These are phyloP conservation scores for Picus viridis DNA, from an alignment of 2,797 vertebrate species.

Conservation along the genomic window DNA sequence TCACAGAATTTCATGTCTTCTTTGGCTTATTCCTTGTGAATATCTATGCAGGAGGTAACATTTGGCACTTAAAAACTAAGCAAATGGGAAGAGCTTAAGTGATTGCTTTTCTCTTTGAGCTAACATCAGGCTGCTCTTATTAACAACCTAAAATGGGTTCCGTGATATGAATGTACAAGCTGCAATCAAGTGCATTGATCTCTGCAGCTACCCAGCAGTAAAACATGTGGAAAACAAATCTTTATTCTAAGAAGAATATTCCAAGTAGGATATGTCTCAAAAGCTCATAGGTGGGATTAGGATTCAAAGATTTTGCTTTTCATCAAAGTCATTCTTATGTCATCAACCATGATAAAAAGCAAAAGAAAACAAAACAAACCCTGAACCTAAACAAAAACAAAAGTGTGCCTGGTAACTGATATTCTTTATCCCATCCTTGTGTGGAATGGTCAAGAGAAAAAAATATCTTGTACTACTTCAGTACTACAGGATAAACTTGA, in stretches of 20 bases:
- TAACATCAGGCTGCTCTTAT: slow-evolving; percentile 56
- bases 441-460: not conserved
- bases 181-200: slow-evolving; percentile 52
- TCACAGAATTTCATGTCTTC: slow-evolving; percentile 1
- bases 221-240: slow-evolving; percentile 23
- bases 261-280: not conserved
- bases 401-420: not conserved
- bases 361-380: too few species aligned
- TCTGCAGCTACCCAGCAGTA: slow-evolving; percentile 2
- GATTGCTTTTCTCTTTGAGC: slow-evolving; percentile 61
- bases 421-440: not conserved
- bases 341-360: not conserved
- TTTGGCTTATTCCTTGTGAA: slow-evolving; percentile 23
- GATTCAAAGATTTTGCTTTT: not conserved
- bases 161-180: slow-evolving; percentile 51
- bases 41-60: slow-evolving; percentile 53
- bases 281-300: not conserved
- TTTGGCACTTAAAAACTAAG: slow-evolving; percentile 61
- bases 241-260: slow-evolving; percentile 1
- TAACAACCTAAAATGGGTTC: slow-evolving; percentile 45
- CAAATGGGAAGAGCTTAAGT: slow-evolving; percentile 61
- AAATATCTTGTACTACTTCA: not conserved
- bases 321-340: not conserved
- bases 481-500: not conserved
- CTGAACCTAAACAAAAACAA: not conserved